Conservation (phyloP, 2,113 vertebrate species). For the Ctenodactylus gundi region DNA sequence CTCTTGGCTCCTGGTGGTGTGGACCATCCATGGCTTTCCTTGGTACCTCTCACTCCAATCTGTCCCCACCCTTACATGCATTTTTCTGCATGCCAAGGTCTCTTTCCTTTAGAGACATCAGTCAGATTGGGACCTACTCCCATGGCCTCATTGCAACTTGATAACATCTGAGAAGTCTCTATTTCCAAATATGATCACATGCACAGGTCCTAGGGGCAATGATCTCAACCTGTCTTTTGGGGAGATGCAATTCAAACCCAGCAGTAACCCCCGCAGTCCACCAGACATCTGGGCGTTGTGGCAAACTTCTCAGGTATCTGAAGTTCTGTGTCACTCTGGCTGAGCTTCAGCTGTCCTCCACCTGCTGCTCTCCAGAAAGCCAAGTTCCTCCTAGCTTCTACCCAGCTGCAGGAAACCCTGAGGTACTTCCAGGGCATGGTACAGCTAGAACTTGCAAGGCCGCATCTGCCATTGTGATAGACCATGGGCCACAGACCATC, state of each 20-base stretch:
- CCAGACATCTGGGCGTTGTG: background rate
- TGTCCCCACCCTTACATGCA: fast-evolving
- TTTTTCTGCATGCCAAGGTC: background rate
- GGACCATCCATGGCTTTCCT: fast-evolving
- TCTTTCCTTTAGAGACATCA: background rate
- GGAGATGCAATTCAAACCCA: background rate
- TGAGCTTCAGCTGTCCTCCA: fast-evolving
- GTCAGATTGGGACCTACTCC: too few relatives aligned
- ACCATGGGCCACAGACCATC: too few relatives aligned
- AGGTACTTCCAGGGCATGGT: background rate
- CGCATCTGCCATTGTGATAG: background rate
- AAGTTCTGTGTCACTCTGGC: background rate
- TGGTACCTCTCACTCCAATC: fast-evolving
- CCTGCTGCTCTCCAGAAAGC: background rate
- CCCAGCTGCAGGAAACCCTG: background rate
- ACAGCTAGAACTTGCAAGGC: background rate
- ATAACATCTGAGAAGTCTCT: background rate
- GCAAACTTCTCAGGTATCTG: background rate
- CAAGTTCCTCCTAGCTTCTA: background rate
- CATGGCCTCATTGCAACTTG: background rate
- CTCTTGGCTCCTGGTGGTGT: background rate
- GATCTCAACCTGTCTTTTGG: too few relatives aligned
- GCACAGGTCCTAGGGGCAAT: background rate
- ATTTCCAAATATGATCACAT: background rate
- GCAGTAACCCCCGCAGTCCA: too few relatives aligned